These are phyloP conservation scores for Tachina grossa DNA, from an alignment of 2,888 invertebrate genomes.

Conservation along the genomic window DNA sequence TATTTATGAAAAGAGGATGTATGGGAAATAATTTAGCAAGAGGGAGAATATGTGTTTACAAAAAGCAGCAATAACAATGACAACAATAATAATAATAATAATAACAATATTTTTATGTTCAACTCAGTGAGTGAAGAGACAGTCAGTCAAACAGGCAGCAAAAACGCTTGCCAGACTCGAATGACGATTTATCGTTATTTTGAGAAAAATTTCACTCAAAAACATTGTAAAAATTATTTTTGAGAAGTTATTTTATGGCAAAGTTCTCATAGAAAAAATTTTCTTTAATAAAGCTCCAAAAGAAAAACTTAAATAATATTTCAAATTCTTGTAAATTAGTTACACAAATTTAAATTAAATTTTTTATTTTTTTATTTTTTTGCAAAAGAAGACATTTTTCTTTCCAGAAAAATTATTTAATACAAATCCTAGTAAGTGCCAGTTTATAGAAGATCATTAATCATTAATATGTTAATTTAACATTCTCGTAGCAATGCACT, in stretches of 20 bases:
- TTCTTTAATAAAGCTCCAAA: too few species aligned
- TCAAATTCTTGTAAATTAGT: too few species aligned
- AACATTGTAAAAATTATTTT: too few species aligned
- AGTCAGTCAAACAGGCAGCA: constrained; percentile 1
- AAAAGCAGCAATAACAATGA: constrained; percentile 27
- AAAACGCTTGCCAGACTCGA: neutral
- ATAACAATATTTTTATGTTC: constrained; percentile 21
- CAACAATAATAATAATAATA: constrained; percentile 1
- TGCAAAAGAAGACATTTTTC: too few species aligned
- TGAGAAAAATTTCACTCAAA: neutral
- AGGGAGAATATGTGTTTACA: constrained; percentile 13
- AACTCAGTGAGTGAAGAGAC: constrained; percentile 27
- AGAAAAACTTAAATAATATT: too few species aligned
- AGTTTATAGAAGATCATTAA: too few species aligned
- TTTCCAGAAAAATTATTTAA: too few species aligned
- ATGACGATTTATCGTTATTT: neutral
- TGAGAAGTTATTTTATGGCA: neutral
- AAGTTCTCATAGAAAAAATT: neutral
- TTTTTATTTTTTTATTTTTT: too few species aligned
- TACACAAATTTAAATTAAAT: too few species aligned
- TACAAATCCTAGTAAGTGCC: too few species aligned
- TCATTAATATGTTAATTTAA: too few species aligned
- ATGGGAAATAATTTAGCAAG: neutral
- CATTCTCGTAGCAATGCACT: neutral
- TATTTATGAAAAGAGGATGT: constrained; percentile 8